phyloP scores from a whole-genome alignment of 2,888 invertebrate species.

The Dichetophora obliterata region DNA sequence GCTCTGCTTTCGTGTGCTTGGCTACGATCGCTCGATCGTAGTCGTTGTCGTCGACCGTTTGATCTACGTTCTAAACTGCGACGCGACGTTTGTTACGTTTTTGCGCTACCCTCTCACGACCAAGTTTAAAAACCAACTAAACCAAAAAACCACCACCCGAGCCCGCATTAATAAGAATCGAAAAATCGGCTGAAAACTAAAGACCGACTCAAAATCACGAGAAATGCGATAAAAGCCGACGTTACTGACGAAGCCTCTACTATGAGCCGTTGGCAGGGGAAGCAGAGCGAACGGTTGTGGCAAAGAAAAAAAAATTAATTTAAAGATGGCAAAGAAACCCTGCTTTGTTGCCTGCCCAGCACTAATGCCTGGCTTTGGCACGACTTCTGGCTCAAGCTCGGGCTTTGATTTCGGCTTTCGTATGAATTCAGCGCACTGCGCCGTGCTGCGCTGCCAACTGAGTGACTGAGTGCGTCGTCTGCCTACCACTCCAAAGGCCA shows the following conservation, averaged over 20 bases:
- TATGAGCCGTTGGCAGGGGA: conserved; percentile 6
- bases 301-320: conserved; percentile 14
- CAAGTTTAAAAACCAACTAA: conserved; percentile 68
- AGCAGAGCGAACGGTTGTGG: conserved; percentile 29
- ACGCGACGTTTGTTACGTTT: background rate
- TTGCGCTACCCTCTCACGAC: conserved; percentile 67
- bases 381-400: conserved; percentile 35
- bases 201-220: conserved; percentile 25
- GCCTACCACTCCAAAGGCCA: conserved; percentile 12
- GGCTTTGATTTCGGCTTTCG: conserved; percentile 27
- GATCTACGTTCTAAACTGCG: background rate
- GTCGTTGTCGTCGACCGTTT: too few relatives aligned
- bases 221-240: conserved; percentile 21
- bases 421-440: conserved; percentile 1
- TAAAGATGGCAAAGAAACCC: conserved; percentile 36
- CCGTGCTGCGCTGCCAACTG: conserved; percentile 16
- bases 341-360: conserved; percentile 18
- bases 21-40: background rate
- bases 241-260: background rate
- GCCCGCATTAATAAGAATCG: conserved; percentile 49
- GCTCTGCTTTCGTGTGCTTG: background rate
- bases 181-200: conserved; percentile 33
- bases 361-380: conserved; percentile 8
- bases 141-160: conserved; percentile 62
- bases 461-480: background rate